Evolutionary conservation across 1,140 invertebrate species (phyloP).

Genomic region (Helicoverpa armigera): DNA sequence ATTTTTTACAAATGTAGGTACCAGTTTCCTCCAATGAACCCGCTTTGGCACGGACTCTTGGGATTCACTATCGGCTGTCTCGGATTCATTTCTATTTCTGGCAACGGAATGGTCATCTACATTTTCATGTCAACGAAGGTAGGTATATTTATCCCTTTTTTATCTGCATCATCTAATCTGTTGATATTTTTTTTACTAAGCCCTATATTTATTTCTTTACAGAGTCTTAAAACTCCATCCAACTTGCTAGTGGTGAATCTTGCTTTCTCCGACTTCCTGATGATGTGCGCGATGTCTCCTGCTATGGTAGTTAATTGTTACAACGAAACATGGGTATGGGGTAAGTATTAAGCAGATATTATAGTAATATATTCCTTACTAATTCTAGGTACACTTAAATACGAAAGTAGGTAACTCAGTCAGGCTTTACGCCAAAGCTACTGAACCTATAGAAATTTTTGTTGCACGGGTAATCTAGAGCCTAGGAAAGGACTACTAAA

Average conservation of each 20-base stretch:
- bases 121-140: conserved; percentile 90
- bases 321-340: conserved; percentile 94
- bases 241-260: conserved; percentile 95
- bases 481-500: too few species aligned
- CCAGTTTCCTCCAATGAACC: conserved; percentile 89
- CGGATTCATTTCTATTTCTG: conserved; percentile 90
- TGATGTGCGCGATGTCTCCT: conserved; percentile 95
- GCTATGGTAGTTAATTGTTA: conserved; percentile 96
- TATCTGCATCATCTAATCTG: neutral
- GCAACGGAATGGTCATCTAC: conserved; percentile 95
- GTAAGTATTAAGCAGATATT: conserved; percentile 72
- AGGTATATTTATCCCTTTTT: conserved; percentile 63
- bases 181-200: conserved; percentile 15
- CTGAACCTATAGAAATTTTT: too few species aligned
- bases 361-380: too few species aligned
- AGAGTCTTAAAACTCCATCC: conserved; percentile 92
- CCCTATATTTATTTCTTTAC: conserved; percentile 55
- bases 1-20: conserved; percentile 76
- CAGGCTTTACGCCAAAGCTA: too few species aligned
- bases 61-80: conserved; percentile 88
- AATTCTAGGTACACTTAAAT: too few species aligned
- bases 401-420: too few species aligned
- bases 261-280: conserved; percentile 95
- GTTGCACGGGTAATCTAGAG: too few species aligned
- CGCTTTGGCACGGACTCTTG: conserved; percentile 89